These are phyloP conservation scores for Lathronympha strigana DNA, from an alignment of 2,888 invertebrate species.

Conservation along the genomic window DNA sequence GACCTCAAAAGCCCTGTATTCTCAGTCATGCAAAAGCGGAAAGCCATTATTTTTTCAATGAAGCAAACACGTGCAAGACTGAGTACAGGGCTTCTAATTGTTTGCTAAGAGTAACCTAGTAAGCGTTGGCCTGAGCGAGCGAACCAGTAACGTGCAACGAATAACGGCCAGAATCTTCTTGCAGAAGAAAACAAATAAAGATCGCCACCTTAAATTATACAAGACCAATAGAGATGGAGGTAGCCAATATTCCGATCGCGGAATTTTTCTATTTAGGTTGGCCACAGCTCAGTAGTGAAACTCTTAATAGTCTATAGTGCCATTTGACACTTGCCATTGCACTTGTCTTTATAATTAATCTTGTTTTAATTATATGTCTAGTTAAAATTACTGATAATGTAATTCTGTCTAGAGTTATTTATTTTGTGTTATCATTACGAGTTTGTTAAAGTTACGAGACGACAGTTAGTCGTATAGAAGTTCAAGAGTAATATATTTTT, in stretches of 20 bases:
- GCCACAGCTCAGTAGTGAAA: constrained; percentile 3
- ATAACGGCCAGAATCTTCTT: not conserved
- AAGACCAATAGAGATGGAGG: not conserved
- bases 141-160: too few species aligned
- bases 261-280: too few species aligned
- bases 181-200: too few species aligned
- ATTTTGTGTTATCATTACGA: constrained; percentile 24
- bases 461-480: constrained; percentile 10
- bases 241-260: not conserved
- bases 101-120: too few species aligned
- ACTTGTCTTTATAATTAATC: constrained; percentile 23
- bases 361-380: constrained; percentile 19
- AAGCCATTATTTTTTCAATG: not conserved
- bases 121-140: too few species aligned
- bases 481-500: constrained; percentile 29
- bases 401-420: constrained; percentile 25
- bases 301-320: constrained; percentile 23
- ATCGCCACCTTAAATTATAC: not conserved
- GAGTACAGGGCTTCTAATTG: not conserved
- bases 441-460: constrained; percentile 20
- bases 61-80: not conserved
- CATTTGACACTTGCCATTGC: constrained; percentile 30
- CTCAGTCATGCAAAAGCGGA: not conserved
- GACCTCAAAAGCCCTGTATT: constrained; percentile 41
- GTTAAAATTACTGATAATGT: constrained; percentile 9